Evolutionary conservation across 2,888 invertebrate genomes (phyloP).

Genomic region (Creontiades dilutus): DNA sequence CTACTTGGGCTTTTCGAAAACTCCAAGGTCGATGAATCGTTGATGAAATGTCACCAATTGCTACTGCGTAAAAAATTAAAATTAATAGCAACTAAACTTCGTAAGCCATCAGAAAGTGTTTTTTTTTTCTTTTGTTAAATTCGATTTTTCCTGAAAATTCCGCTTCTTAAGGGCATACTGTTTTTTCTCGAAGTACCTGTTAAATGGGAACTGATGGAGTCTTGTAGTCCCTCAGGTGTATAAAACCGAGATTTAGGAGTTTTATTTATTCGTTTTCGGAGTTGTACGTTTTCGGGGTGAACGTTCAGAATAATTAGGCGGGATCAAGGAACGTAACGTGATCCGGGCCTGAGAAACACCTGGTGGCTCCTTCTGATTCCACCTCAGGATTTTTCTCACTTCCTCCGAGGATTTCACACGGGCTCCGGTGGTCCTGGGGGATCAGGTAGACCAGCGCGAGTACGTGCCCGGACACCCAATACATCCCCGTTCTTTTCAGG

Average conservation of each 20-base stretch:
- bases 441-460: not conserved
- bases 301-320: constrained; percentile 45
- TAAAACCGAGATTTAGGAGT: not conserved
- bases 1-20: no score
- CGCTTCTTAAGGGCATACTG: no score
- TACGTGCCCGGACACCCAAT: constrained; percentile 20
- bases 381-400: constrained; percentile 32
- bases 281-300: not conserved
- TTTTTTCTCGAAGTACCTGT: no score
- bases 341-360: constrained; percentile 44
- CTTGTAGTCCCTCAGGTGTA: no score
- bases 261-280: not conserved
- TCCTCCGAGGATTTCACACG: constrained; percentile 23
- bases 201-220: no score
- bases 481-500: not conserved
- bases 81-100: no score
- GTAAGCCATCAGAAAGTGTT: no score
- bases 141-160: no score
- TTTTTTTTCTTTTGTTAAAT: no score
- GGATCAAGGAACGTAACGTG: constrained; percentile 29
- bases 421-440: not conserved
- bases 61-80: no score
- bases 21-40: no score
- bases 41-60: no score
- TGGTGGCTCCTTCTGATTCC: constrained; percentile 8